A percentile compares a stretch with the other conserved stretches of the same genome.
phyloP scores from a whole-genome alignment of 2,888 invertebrate genomes.

The Phania funesta region DNA sequence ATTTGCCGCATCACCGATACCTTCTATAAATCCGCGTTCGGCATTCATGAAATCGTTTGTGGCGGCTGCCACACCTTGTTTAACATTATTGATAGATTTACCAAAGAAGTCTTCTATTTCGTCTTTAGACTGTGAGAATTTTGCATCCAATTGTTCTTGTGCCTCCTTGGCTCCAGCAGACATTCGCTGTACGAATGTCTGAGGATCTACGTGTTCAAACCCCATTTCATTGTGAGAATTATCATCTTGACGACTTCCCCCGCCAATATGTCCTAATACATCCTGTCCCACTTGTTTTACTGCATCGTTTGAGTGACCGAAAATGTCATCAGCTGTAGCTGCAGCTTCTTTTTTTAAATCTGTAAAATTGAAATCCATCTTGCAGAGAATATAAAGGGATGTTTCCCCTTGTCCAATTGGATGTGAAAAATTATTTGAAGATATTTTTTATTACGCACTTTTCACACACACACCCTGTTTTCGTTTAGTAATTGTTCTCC shows the following conservation, averaged over 20 bases:
- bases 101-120: slow-evolving; percentile 75
- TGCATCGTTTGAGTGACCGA: slow-evolving; percentile 69
- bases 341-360: slow-evolving; percentile 77
- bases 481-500: slow-evolving; percentile 31
- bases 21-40: slow-evolving; percentile 72
- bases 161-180: slow-evolving; percentile 77
- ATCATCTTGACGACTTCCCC: slow-evolving; percentile 71
- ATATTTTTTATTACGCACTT: slow-evolving; percentile 56
- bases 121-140: slow-evolving; percentile 74
- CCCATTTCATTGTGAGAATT: slow-evolving; percentile 77
- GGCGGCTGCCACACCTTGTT: slow-evolving; percentile 72
- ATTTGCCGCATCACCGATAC: slow-evolving; percentile 37
- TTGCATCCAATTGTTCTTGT: slow-evolving; percentile 76
- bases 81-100: slow-evolving; percentile 67
- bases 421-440: slow-evolving; percentile 29
- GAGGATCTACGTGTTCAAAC: slow-evolving; percentile 74
- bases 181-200: slow-evolving; percentile 76
- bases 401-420: slow-evolving; percentile 16
- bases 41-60: slow-evolving; percentile 78
- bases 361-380: slow-evolving; percentile 78
- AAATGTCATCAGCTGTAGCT: slow-evolving; percentile 74
- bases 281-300: slow-evolving; percentile 68
- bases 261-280: slow-evolving; percentile 62
- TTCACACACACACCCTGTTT: slow-evolving; percentile 63
- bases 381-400: not conserved